Evolutionary conservation across 2,888 invertebrate genomes (phyloP).

Genomic region (Apoda limacodes): DNA sequence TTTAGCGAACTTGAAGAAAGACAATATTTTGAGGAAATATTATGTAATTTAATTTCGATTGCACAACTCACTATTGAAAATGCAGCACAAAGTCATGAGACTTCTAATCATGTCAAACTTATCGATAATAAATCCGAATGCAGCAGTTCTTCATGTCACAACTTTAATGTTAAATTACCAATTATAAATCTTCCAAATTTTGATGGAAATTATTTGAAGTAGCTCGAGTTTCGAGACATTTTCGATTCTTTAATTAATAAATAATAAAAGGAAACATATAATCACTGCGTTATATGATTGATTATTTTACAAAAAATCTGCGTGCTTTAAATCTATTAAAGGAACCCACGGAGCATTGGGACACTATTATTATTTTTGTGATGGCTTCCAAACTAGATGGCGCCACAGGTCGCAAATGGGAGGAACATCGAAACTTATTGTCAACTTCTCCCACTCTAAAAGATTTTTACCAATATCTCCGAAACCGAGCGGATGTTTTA

Average conservation of each 20-base stretch:
- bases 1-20: too few species aligned
- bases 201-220: too few species aligned
- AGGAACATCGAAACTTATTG: slow-evolving; percentile 1
- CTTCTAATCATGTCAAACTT: too few species aligned
- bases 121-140: too few species aligned
- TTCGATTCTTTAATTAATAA: slow-evolving; percentile 8
- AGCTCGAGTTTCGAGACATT: too few species aligned
- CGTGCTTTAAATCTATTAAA: slow-evolving; percentile 5
- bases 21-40: too few species aligned
- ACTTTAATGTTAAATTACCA: too few species aligned
- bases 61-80: too few species aligned
- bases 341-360: slow-evolving; percentile 4
- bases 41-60: too few species aligned
- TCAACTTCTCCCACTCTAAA: neutral
- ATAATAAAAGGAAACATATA: slow-evolving; percentile 4
- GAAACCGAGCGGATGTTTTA: slow-evolving; percentile 5
- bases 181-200: too few species aligned
- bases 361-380: slow-evolving; percentile 4
- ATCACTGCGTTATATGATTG: slow-evolving; percentile 10
- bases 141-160: too few species aligned
- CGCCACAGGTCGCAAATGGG: slow-evolving; percentile 3
- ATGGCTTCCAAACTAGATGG: slow-evolving; percentile 6
- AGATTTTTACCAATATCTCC: slow-evolving; percentile 4
- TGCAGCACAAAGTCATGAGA: too few species aligned
- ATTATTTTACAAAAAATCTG: slow-evolving; percentile 12